Evolutionary conservation across 2,888 invertebrate genomes (phyloP).

Genomic region (Xylota sylvarum): DNA sequence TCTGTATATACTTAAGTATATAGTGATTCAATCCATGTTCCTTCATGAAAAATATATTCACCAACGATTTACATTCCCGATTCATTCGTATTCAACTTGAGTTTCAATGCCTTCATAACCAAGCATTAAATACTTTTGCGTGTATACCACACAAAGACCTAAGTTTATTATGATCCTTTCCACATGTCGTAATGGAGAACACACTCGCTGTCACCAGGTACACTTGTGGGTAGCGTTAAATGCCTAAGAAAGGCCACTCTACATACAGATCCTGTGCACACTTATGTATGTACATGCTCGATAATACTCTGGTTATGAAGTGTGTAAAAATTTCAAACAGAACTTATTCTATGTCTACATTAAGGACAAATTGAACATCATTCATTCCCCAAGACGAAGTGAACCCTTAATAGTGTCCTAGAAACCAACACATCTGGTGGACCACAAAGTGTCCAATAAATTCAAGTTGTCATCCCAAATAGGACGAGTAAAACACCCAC

Average conservation of each 20-base stretch:
- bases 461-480: constrained; percentile 71
- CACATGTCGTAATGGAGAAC: not conserved
- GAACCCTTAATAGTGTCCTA: not conserved
- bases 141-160: not conserved
- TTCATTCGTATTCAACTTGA: constrained; percentile 18
- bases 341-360: constrained; percentile 12
- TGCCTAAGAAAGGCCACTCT: not conserved
- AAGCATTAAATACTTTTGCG: constrained; percentile 1
- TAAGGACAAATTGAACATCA: constrained; percentile 12
- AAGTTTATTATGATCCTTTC: constrained; percentile 21
- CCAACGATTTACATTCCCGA: not conserved
- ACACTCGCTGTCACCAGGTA: not conserved
- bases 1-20: not conserved
- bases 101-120: constrained; percentile 24
- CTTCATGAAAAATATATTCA: not conserved
- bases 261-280: not conserved
- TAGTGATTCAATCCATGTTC: not conserved
- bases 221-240: not conserved
- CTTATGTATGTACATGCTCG: not conserved
- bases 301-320: not conserved
- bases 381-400: constrained; percentile 4
- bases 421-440: constrained; percentile 18
- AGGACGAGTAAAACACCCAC: constrained; percentile 56
- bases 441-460: constrained; percentile 73
- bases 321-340: not conserved